Base-by-base conservation (phyloP, 2,888 invertebrate genomes). In the Drosophila atripex region DNA sequence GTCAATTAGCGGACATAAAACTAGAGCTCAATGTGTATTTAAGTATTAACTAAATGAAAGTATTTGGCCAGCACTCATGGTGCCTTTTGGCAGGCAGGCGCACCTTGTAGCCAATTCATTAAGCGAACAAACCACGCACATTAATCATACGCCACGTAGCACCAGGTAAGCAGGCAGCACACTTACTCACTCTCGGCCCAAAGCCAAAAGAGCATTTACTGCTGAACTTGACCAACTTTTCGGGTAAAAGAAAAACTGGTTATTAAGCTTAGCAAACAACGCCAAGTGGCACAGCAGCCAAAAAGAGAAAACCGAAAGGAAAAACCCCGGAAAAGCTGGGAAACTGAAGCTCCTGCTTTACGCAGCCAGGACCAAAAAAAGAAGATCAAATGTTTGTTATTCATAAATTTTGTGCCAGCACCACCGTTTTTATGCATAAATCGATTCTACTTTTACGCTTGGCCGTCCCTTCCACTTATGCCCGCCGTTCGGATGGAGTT, bases 151-250 rank as follows among this genome's bases (percentile, higher is more conserved):
- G 85, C 71, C 76, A 49, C 73, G 71, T 78, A 47, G 46, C 41
- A 30, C 52, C 39, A 41, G 39, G 39, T 41, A 18, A 18, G 39
- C 46, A 18, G 11, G 12, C 60, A 45, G 21, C 28, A 38, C 16
- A 16, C 39, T 14, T 30, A 32, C 21, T 54, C 70, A 59, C 52
- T 50, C 38, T 65, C 65, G 54, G 46, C 50, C 39, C 58, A 41
- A 47, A 70, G 71, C 47, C 79, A 74, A 74, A 61, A 63, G 35
- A 71, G 53, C 83, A 70, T 68, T 71, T 65, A 76, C 74, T 77
- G 88, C 83, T 84, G 83, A 76, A 73, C 84, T 85, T 88, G 80
- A 80, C 84, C 84, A 85, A 73, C 80, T 85, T 85, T 85, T 88
- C 73, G 76, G 71, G 58, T 71, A 74, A 55, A 52, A 88, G 88